Evolutionary conservation across 2,888 invertebrate species (phyloP).

Genomic region (Hypsopygia costalis): DNA sequence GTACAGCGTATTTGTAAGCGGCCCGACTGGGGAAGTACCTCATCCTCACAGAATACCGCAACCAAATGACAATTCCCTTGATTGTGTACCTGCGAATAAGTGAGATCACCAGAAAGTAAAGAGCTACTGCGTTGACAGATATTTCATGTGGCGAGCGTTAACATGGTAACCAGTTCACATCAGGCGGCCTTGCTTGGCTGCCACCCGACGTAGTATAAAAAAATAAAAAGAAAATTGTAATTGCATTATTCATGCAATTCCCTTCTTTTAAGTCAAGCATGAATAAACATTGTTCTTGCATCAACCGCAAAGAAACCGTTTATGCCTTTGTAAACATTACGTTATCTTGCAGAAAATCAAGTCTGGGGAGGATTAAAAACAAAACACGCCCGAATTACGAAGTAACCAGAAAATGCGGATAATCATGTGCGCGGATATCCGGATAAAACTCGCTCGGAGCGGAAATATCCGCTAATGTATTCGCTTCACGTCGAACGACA

Average conservation of each 20-base stretch:
- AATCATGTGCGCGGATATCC: conserved; percentile 53
- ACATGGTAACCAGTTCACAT: too few relatives aligned
- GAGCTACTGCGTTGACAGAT: too few relatives aligned
- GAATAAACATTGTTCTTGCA: background rate
- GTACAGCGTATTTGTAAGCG: too few relatives aligned
- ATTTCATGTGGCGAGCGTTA: too few relatives aligned
- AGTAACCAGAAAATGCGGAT: conserved; percentile 41
- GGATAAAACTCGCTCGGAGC: conserved; percentile 40
- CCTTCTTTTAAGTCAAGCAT: background rate
- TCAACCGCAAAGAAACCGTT: background rate
- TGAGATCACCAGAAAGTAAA: too few relatives aligned
- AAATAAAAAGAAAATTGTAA: too few relatives aligned
- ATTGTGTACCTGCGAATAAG: too few relatives aligned
- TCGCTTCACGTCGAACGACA: conserved; percentile 64
- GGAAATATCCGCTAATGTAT: conserved; percentile 60
- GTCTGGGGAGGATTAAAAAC: conserved; percentile 33
- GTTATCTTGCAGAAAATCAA: conserved; percentile 10
- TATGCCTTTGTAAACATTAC: background rate
- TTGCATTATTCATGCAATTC: background rate
- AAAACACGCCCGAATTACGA: conserved; percentile 36
- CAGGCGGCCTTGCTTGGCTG: too few relatives aligned
- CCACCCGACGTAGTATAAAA: too few relatives aligned
- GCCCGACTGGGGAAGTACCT: too few relatives aligned
- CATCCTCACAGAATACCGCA: too few relatives aligned
- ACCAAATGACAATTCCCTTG: too few relatives aligned